A percentile compares a stretch with the other conserved stretches of the same genome.
Conservation (phyloP, 2,797 vertebrate genomes). For the Pipistrellus pygmaeus region DNA sequence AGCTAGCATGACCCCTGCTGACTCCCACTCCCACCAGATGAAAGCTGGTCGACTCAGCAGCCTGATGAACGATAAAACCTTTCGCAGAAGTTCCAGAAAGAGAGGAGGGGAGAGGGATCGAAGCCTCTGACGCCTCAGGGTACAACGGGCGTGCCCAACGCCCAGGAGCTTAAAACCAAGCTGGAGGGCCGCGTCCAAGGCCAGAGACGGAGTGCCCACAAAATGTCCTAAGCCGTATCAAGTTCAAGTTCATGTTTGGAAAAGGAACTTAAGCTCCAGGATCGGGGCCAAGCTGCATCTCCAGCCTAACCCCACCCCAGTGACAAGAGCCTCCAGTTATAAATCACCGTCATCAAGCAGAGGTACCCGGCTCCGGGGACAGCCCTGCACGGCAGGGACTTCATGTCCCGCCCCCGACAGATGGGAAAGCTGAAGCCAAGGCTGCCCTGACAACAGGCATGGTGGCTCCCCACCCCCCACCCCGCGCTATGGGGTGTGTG, state of each 20-base stretch:
- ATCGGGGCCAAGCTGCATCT: not conserved
- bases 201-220: too few species aligned
- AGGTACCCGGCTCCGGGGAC: rapidly evolving
- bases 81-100: not conserved
- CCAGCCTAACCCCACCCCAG: not conserved
- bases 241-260: not conserved
- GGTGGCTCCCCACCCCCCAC: too few species aligned
- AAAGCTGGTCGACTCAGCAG: not conserved
- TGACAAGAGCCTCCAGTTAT: not conserved
- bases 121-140: not conserved
- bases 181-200: not conserved
- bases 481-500: rapidly evolving
- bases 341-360: not conserved
- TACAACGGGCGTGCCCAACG: not conserved
- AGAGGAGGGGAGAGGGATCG: not conserved
- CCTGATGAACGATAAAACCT: not conserved
- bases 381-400: not conserved
- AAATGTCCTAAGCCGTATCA: not conserved
- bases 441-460: not conserved
- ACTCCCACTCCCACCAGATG: not conserved
- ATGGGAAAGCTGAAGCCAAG: too few species aligned
- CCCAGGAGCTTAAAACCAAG: not conserved
- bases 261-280: not conserved
- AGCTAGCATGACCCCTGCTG: not conserved
- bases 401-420: too few species aligned